These are phyloP conservation scores for Diprion similis DNA, from an alignment of 1,140 invertebrate genomes.

Conservation along the genomic window DNA sequence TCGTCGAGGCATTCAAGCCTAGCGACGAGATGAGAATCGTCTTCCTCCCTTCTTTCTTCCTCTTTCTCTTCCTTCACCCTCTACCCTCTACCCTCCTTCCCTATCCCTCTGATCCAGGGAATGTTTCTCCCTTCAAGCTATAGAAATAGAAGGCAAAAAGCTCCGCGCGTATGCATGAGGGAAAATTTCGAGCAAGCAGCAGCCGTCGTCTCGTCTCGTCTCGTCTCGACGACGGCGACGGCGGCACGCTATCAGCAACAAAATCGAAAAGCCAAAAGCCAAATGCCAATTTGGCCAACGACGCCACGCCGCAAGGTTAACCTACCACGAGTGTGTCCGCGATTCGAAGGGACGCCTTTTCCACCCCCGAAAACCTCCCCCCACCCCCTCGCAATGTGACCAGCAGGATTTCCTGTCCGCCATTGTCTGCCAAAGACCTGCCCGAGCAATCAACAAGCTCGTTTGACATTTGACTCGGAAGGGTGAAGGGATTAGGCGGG, in stretches of 20 bases:
- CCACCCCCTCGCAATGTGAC: too few species aligned
- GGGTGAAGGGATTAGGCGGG: neutral
- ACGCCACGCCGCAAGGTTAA: neutral
- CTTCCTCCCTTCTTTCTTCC: too few species aligned
- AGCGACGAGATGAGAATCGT: too few species aligned
- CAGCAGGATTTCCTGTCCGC: neutral
- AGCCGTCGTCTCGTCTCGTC: neutral
- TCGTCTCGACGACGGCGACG: too few species aligned
- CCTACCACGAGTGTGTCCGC: neutral
- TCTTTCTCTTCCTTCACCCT: neutral
- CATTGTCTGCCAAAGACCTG: neutral
- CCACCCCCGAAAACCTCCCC: neutral
- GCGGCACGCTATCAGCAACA: neutral
- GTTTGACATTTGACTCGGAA: conserved; percentile 1
- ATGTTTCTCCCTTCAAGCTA: neutral
- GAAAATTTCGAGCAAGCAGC: neutral
- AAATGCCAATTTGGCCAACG: neutral
- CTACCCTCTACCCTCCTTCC: neutral
- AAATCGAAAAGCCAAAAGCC: conserved; percentile 7
- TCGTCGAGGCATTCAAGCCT: too few species aligned
- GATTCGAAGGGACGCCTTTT: neutral
- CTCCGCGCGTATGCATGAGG: neutral
- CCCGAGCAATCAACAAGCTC: neutral
- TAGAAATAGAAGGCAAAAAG: neutral
- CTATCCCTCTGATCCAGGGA: neutral